Conservation (phyloP, 2,888 invertebrate genomes). For the Agriopis leucophaearia region DNA sequence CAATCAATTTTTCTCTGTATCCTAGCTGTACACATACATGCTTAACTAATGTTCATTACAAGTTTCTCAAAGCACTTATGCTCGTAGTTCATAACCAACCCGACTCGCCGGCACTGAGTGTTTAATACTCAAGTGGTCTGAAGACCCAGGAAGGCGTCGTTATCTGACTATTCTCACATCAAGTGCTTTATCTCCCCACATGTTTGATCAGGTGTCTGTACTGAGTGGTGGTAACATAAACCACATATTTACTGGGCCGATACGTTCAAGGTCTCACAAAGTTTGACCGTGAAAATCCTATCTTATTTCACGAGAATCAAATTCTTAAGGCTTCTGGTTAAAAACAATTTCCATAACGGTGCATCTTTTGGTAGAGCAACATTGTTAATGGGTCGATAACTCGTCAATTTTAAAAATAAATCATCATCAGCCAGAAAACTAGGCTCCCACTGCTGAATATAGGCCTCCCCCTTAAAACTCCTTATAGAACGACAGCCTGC, state of each 20-base stretch:
- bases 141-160: slow-evolving; percentile 70
- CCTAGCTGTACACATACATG: no score
- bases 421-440: no score
- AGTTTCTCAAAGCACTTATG: slow-evolving; percentile 17
- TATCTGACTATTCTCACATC: slow-evolving; percentile 79
- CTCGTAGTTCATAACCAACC: slow-evolving; percentile 2
- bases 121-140: slow-evolving; percentile 64
- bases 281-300: slow-evolving; percentile 74
- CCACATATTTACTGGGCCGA: slow-evolving; percentile 60
- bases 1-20: neutral
- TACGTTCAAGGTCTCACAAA: slow-evolving; percentile 66
- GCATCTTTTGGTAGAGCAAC: neutral
- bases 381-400: slow-evolving; percentile 1
- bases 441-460: no score
- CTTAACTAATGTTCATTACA: neutral
- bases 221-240: slow-evolving; percentile 62
- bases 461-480: no score
- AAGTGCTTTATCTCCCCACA: slow-evolving; percentile 83
- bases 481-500: no score
- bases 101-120: slow-evolving; percentile 30
- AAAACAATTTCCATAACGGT: slow-evolving; percentile 6
- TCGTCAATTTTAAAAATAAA: neutral
- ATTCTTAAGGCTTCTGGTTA: slow-evolving; percentile 61
- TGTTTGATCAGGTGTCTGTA: slow-evolving; percentile 83
- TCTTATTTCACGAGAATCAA: slow-evolving; percentile 61